Evolutionary conservation across 2,113 vertebrate genomes (phyloP).

Genomic region (Myrmecobius fasciatus): DNA sequence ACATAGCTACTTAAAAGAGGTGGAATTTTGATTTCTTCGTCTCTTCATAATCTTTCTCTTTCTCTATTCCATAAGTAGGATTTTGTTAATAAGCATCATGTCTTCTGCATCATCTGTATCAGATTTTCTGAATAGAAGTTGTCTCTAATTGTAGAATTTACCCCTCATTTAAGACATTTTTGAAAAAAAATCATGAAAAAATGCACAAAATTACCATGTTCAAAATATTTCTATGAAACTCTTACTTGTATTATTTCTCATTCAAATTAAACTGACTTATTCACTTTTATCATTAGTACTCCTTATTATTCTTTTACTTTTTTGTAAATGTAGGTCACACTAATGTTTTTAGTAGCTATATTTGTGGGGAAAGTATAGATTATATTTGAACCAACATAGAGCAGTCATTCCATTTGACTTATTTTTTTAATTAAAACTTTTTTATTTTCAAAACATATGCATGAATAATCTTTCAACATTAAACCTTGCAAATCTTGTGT

Average conservation of each 20-base stretch:
- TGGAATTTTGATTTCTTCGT: neutral
- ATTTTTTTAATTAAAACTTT: conserved; percentile 9
- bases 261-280: neutral
- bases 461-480: too few species aligned
- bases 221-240: neutral
- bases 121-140: neutral
- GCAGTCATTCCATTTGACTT: conserved; percentile 16
- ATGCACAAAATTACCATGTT: neutral
- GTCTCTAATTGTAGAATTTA: neutral
- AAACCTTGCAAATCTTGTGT: too few species aligned
- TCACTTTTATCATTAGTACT: neutral
- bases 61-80: neutral
- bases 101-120: neutral
- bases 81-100: neutral
- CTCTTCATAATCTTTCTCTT: neutral
- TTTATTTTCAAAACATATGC: too few species aligned
- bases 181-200: neutral
- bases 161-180: neutral
- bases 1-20: neutral
- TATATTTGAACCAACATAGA: neutral
- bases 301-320: neutral
- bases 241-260: neutral
- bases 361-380: neutral
- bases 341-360: neutral
- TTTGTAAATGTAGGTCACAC: neutral